Percentiles rank a stretch among this genome's conserved stretches.
Evolutionary conservation across 1,140 invertebrate species (phyloP).

Genomic region (Belonocnema kinseyi): DNA sequence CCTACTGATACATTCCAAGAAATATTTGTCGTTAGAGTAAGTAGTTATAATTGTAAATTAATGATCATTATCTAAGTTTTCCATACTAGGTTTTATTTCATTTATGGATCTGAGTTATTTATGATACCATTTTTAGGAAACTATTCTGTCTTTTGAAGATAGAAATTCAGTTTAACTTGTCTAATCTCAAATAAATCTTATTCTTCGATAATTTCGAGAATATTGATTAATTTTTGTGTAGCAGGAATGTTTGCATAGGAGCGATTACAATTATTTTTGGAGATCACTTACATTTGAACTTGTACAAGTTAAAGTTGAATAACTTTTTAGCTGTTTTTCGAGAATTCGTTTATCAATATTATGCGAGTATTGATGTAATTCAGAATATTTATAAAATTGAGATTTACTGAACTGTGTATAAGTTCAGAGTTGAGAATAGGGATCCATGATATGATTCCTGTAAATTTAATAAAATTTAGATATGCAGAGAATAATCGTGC

Average conservation of each 20-base stretch:
- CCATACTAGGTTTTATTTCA: neutral
- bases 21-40: neutral
- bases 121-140: too few relatives aligned
- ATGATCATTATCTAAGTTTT: neutral
- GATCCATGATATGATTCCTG: too few relatives aligned
- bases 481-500: neutral
- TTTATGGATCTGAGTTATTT: neutral
- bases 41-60: neutral
- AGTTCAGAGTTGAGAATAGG: too few relatives aligned
- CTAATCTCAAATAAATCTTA: neutral
- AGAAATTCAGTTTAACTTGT: neutral
- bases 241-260: too few relatives aligned
- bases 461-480: too few relatives aligned
- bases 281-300: too few relatives aligned
- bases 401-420: too few relatives aligned
- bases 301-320: neutral
- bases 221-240: too few relatives aligned
- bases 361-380: too few relatives aligned
- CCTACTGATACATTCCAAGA: constrained; percentile 13
- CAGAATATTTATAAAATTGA: too few relatives aligned
- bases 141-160: too few relatives aligned
- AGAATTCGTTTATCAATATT: neutral
- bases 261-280: too few relatives aligned
- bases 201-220: neutral
- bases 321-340: neutral